Evolutionary conservation across 1,140 invertebrate species (phyloP), one percentile per base, ranked within the genome.

Genomic region (Drosophila serrata): DNA sequence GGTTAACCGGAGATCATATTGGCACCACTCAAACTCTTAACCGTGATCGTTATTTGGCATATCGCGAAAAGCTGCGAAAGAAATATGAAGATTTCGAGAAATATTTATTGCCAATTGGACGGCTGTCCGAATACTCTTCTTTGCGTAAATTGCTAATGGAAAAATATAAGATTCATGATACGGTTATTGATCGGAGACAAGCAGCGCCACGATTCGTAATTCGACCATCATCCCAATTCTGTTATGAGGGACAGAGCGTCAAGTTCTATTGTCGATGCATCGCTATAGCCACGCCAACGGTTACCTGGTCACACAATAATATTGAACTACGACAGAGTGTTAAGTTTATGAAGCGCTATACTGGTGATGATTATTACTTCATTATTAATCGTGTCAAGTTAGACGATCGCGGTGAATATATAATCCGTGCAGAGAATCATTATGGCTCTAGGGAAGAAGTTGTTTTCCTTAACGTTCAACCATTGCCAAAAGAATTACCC

Each of bases 271-370:
- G 98, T 93, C 96, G 98, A 76, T 97, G 99, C 69, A 98, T 99
- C 82, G 98, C 98, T 8, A 96, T 97, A 63, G 98, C 98, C 22
- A 95, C 98, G 22, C 97, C 99, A 4, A 98, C 98, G 11, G 94
- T 99, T 37, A 97, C 97, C 22, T 99, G 99, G 99, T 97, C 96
- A 75, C 96, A 97, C 77, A 98, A 98, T 93, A 98, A 98, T 92
- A 94, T 95, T 76, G 98, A 99, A 87, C 94, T 99, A n/a, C 95
- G 97, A 58, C 99, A 99, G 93, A 99, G 98, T 79, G 98, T 99
- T 27, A 99, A 99, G 93, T 99, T 98, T 93, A 99, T 99, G 98
- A 99, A 99, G 94, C 95, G 98, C 76, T 99, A 99, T 92, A 94
- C 95, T 33, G 98, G 97, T 39, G 98, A 99, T 76, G 98, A 99